phyloP scores from a whole-genome alignment of 2,888 invertebrate genomes.

The Troides aeacus region DNA sequence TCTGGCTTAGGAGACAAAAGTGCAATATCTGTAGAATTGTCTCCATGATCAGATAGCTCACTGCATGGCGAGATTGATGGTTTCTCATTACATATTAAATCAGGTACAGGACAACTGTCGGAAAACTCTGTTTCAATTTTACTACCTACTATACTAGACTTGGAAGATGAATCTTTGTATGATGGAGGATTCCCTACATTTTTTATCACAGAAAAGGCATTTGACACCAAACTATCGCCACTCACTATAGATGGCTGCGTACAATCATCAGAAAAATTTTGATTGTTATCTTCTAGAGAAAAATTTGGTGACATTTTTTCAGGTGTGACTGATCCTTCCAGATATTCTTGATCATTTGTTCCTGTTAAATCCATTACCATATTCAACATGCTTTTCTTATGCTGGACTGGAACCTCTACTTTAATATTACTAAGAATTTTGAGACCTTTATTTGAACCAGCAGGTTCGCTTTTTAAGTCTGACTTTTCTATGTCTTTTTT shows the following conservation, averaged over 20 bases:
- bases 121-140: conserved; percentile 68
- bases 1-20: conserved; percentile 53
- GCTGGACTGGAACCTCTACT: conserved; percentile 76
- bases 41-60: conserved; percentile 70
- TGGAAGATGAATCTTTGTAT: conserved; percentile 53
- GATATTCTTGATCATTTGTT: conserved; percentile 57
- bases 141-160: conserved; percentile 50
- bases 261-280: conserved; percentile 46
- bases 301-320: conserved; percentile 67
- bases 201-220: conserved; percentile 71
- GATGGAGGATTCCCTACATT: conserved; percentile 64
- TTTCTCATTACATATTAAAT: conserved; percentile 76
- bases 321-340: conserved; percentile 50
- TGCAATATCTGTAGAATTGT: conserved; percentile 62
- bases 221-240: conserved; percentile 52
- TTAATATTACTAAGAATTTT: conserved; percentile 77
- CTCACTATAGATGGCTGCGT: conserved; percentile 52
- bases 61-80: conserved; percentile 76
- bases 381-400: conserved; percentile 70
- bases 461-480: conserved; percentile 49
- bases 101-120: conserved; percentile 72
- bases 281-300: conserved; percentile 62
- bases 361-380: conserved; percentile 72
- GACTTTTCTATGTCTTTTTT: conserved; percentile 39
- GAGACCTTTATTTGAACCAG: conserved; percentile 62